Percentiles rank a stretch among this genome's conserved stretches.
These are phyloP conservation scores for Poeciliopsis retropinna DNA, from an alignment of 2,113 vertebrate genomes.

Conservation along the genomic window DNA sequence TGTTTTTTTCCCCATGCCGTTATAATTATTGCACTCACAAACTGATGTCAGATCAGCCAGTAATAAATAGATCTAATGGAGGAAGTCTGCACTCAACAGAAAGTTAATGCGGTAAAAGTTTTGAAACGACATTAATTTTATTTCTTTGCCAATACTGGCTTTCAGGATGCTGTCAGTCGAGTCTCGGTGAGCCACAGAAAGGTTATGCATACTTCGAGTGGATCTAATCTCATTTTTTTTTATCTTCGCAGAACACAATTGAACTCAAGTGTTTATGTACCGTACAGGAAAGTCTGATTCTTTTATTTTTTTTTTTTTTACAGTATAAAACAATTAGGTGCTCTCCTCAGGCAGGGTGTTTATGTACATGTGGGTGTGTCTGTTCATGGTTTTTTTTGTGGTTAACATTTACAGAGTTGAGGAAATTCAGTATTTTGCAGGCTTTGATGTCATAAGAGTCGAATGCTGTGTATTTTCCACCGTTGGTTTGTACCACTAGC, in stretches of 20 bases:
- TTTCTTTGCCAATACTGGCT: slow-evolving; percentile 31
- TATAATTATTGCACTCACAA: slow-evolving; percentile 1
- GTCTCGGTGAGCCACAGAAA: slow-evolving; percentile 9
- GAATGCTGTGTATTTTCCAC: not conserved
- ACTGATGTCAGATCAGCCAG: slow-evolving; percentile 33
- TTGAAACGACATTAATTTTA: slow-evolving; percentile 26
- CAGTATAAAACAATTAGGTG: slow-evolving; percentile 39
- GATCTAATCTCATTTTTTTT: slow-evolving; percentile 6
- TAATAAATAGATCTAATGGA: slow-evolving; percentile 47
- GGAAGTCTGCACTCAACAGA: slow-evolving; percentile 41
- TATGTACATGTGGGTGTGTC: slow-evolving; percentile 7
- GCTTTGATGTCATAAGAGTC: not conserved
- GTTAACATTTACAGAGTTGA: not conserved
- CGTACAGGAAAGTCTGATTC: slow-evolving; percentile 23
- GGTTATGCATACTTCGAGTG: slow-evolving; percentile 1
- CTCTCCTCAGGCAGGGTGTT: slow-evolving; percentile 27
- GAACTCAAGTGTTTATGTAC: slow-evolving; percentile 54
- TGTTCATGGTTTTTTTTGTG: not conserved
- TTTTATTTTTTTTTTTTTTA: not conserved
- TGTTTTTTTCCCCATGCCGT: not conserved
- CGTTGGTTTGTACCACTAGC: not conserved
- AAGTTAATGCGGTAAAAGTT: slow-evolving; percentile 39
- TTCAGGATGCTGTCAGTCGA: slow-evolving; percentile 28
- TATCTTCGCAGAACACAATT: slow-evolving; percentile 45
- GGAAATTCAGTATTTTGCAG: not conserved